Conservation (phyloP, 2,888 invertebrate genomes). For the Fissipunctia ypsillon region DNA sequence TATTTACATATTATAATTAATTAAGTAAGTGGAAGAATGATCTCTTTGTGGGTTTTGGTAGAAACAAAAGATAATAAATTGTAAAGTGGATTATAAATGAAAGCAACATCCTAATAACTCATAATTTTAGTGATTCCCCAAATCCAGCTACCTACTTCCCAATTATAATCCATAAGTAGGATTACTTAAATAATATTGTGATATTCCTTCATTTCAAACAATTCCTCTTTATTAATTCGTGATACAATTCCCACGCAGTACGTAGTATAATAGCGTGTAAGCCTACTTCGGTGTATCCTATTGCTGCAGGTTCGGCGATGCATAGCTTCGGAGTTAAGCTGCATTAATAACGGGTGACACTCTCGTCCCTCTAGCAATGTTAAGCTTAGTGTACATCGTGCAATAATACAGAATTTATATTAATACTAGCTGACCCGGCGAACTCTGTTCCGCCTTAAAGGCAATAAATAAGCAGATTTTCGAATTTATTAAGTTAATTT, state of each 20-base stretch:
- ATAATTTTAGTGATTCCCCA: neutral
- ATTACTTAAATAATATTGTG: conserved; percentile 13
- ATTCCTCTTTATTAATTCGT: neutral
- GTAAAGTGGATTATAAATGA: conserved; percentile 13
- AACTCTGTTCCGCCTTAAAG: no score
- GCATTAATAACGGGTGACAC: conserved; percentile 37
- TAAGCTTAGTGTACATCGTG: neutral
- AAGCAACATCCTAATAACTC: neutral
- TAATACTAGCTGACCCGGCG: no score
- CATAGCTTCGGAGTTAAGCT: conserved; percentile 40
- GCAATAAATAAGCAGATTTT: no score
- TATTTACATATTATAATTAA: no score
- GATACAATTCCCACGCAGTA: neutral
- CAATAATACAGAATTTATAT: conserved; percentile 14
- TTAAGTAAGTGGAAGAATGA: neutral
- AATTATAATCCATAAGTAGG: conserved; percentile 5
- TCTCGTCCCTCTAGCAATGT: conserved; percentile 14
- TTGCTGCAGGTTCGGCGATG: conserved; percentile 16
- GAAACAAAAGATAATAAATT: neutral
- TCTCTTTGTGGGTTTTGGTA: conserved; percentile 1
- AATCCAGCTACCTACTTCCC: neutral
- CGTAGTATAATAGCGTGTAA: neutral
- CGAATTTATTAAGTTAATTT: no score
- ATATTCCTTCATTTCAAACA: neutral
- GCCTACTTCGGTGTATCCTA: conserved; percentile 6